phyloP scores from a whole-genome alignment of 2,797 vertebrate species.

The Gymnothorax javanicus region DNA sequence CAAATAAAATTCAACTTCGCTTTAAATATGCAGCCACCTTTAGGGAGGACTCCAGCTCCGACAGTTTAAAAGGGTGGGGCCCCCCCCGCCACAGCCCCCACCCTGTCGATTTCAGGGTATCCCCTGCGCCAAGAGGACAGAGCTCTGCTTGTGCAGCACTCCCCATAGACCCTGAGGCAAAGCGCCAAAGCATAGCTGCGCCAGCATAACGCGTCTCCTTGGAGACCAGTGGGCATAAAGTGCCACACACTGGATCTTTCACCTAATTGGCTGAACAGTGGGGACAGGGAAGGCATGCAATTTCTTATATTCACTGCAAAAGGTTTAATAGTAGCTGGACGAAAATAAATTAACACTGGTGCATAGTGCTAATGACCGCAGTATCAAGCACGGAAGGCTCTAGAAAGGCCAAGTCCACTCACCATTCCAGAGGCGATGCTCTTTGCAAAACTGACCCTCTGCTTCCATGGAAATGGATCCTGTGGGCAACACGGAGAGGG shows the following conservation, averaged over 20 bases:
- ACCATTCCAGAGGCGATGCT: constrained; percentile 95
- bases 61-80: neutral
- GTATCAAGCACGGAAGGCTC: constrained; percentile 23
- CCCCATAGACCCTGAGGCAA: neutral
- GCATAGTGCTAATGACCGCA: neutral
- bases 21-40: neutral
- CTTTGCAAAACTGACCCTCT: constrained; percentile 93
- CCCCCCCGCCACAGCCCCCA: neutral
- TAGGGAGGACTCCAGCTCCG: neutral
- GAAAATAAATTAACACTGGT: neutral
- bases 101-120: neutral
- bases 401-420: constrained; percentile 61
- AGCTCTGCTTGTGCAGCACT: constrained; percentile 7
- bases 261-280: neutral
- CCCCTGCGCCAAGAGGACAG: neutral
- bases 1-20: too few relatives aligned
- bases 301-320: neutral
- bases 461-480: constrained; percentile 91
- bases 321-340: neutral
- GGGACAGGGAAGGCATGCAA: neutral
- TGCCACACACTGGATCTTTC: neutral
- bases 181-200: neutral
- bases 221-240: constrained; percentile 24
- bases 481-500: constrained; percentile 56
- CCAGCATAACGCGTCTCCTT: constrained; percentile 18